phyloP scores from a whole-genome alignment of 2,113 vertebrate species.

The Pipra filicauda region DNA sequence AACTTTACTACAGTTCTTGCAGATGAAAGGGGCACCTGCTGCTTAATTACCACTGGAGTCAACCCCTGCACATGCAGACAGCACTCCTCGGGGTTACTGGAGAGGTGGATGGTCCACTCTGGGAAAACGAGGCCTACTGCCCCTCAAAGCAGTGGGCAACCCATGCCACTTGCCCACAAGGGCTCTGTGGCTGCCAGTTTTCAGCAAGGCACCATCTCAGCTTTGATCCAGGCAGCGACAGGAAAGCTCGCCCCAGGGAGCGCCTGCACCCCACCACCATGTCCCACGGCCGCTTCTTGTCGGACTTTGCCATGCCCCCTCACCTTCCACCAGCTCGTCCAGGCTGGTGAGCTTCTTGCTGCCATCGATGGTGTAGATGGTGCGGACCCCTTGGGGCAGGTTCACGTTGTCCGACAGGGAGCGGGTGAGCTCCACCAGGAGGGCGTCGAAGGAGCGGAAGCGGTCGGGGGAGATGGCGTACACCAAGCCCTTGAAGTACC shows the following conservation, averaged over 20 bases:
- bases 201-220: not conserved
- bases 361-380: conserved; percentile 89
- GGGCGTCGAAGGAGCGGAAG: conserved; percentile 92
- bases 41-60: not conserved
- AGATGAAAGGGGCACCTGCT: not conserved
- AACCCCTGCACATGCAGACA: rapidly evolving
- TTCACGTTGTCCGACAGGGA: conserved; percentile 94
- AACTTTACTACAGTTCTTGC: not conserved
- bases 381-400: conserved; percentile 93
- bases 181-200: rapidly evolving
- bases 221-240: rapidly evolving
- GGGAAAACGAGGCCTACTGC: rapidly evolving
- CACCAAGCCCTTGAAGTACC: conserved; percentile 94
- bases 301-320: not conserved
- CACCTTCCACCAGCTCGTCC: conserved; percentile 93
- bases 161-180: rapidly evolving
- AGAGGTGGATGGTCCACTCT: rapidly evolving
- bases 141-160: not conserved
- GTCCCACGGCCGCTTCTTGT: not conserved
- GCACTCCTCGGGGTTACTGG: too few relatives aligned
- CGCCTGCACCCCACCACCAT: not conserved
- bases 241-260: not conserved
- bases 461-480: conserved; percentile 93
- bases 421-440: conserved; percentile 92
- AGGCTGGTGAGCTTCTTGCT: conserved; percentile 85